Evolutionary conservation across 1,140 invertebrate genomes (phyloP).

Genomic region (Nasonia longicornis): DNA sequence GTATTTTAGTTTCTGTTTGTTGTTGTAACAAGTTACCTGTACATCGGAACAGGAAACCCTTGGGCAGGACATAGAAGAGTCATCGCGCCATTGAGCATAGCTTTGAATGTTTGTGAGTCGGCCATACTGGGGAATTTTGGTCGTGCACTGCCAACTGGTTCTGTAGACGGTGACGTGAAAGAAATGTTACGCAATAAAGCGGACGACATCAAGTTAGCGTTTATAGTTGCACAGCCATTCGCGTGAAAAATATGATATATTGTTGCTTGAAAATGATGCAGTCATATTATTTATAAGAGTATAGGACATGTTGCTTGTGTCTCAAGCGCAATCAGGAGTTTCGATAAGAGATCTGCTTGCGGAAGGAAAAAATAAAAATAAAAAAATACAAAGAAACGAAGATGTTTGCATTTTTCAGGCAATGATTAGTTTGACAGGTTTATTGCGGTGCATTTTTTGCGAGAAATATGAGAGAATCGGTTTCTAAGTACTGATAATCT

Average conservation of each 20-base stretch:
- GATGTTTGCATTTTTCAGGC: neutral
- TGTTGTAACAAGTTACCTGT: conserved; percentile 68
- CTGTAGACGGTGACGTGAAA: conserved; percentile 43
- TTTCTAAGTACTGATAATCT: conserved; percentile 31
- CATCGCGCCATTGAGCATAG: conserved; percentile 61
- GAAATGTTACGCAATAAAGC: conserved; percentile 10
- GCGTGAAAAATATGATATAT: neutral
- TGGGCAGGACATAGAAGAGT: conserved; percentile 75
- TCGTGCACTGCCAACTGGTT: conserved; percentile 65
- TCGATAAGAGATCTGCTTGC: neutral
- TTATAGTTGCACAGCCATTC: conserved; percentile 12
- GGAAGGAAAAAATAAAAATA: neutral
- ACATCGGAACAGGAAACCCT: conserved; percentile 76
- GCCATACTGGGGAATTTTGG: conserved; percentile 68
- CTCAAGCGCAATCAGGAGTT: neutral
- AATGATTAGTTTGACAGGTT: neutral
- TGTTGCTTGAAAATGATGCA: neutral
- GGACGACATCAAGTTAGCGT: neutral
- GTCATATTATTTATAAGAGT: neutral
- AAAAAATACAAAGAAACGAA: neutral
- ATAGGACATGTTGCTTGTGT: neutral
- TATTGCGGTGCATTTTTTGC: conserved; percentile 2
- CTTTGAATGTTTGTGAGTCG: conserved; percentile 64
- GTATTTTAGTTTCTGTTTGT: neutral
- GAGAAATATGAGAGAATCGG: neutral